Conservation (phyloP, 92 coral and sea anemone species). For the Hydrozoanthus gracilis region DNA sequence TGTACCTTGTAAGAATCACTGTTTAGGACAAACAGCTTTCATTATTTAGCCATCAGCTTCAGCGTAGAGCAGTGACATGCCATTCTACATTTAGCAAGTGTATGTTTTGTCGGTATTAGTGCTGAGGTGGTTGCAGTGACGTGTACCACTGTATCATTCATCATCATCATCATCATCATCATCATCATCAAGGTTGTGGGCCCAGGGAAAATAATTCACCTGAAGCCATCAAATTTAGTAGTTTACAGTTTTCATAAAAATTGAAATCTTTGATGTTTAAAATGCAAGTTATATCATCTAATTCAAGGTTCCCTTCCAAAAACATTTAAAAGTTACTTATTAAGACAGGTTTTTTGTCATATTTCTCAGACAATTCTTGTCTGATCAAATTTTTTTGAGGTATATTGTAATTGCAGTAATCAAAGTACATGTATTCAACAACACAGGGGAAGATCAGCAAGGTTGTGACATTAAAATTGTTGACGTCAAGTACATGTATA, state of each 20-base stretch:
- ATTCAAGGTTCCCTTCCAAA: too few species aligned
- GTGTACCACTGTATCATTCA: too few species aligned
- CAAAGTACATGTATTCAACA: background rate
- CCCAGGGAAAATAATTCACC: constrained; percentile 26
- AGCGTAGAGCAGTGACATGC: constrained; percentile 18
- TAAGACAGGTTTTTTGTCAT: background rate
- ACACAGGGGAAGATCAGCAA: constrained; percentile 6
- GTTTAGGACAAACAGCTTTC: too few species aligned
- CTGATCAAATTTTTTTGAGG: constrained; percentile 2
- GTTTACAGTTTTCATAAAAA: too few species aligned
- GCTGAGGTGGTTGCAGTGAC: too few species aligned
- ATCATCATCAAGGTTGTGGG: background rate
- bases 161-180: too few species aligned
- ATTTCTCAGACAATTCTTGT: background rate
- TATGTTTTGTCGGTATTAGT: too few species aligned
- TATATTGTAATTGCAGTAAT: background rate
- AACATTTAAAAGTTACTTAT: background rate
- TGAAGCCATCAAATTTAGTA: background rate
- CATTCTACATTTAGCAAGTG: background rate
- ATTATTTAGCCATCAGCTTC: background rate
- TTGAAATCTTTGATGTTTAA: too few species aligned
- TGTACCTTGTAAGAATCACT: too few species aligned
- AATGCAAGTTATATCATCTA: too few species aligned
- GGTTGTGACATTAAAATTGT: background rate
- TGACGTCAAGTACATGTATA: constrained; percentile 1